Conservation (phyloP, 2,797 vertebrate species). For the Hyperoplus lanceolatus region DNA sequence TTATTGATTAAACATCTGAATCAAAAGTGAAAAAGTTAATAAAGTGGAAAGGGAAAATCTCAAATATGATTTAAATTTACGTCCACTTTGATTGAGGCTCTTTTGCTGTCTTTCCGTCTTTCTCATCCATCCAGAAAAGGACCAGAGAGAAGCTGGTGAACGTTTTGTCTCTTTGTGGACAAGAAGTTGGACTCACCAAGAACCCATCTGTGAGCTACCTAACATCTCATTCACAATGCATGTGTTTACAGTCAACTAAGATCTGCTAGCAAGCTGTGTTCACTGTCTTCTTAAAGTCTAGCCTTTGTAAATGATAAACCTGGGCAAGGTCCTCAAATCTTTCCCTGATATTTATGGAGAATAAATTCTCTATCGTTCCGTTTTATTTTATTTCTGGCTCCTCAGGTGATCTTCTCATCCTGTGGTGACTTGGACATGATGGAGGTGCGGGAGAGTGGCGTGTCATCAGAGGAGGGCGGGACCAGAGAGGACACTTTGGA, state of each 20-base stretch:
- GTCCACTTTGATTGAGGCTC: not conserved
- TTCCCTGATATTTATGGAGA: not conserved
- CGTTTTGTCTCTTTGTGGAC: conserved; percentile 96
- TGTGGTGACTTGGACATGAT: conserved; percentile 98
- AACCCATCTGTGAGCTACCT: conserved; percentile 93
- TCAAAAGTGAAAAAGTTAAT: not conserved
- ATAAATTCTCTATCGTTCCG: not conserved
- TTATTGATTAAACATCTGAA: not conserved
- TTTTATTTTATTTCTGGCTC: not conserved
- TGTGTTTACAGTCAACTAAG: not conserved
- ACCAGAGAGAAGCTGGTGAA: conserved; percentile 98
- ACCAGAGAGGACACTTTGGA: conserved; percentile 94
- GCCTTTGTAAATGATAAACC: not conserved
- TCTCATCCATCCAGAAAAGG: conserved; percentile 89
- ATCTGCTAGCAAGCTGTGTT: not conserved
- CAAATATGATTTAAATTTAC: not conserved
- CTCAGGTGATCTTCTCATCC: conserved; percentile 98
- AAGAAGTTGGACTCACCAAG: conserved; percentile 98
- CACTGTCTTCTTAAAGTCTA: not conserved
- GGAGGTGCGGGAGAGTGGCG: conserved; percentile 95
- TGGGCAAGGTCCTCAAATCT: not conserved
- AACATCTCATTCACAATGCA: not conserved
- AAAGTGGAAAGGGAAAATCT: no score
- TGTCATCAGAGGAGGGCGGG: conserved; percentile 95
- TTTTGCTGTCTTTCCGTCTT: conserved; percentile 30